Percentiles rank a stretch among this genome's conserved stretches.
phyloP scores from a whole-genome alignment of 1,140 invertebrate genomes.

The Tenebrio molitor region DNA sequence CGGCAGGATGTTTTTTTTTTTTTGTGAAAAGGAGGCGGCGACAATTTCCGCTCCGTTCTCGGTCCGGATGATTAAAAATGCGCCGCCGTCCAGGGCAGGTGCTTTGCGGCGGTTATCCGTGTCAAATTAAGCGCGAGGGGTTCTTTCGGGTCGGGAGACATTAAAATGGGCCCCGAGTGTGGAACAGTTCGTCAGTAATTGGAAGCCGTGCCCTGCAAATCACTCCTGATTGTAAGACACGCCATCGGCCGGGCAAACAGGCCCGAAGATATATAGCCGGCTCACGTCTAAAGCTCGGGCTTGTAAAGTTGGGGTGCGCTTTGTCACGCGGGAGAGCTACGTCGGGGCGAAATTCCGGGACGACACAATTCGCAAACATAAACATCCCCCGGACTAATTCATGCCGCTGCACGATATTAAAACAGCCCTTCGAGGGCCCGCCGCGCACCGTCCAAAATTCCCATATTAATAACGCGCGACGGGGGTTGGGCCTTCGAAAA shows the following conservation, averaged over 20 bases:
- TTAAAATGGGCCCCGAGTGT: conserved; percentile 48
- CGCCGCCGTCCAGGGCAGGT: background rate
- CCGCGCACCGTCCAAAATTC: conserved; percentile 19
- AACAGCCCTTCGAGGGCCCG: conserved; percentile 10
- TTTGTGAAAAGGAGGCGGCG: background rate
- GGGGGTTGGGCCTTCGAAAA: conserved; percentile 3
- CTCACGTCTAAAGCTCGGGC: conserved; percentile 56
- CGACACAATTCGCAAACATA: conserved; percentile 44
- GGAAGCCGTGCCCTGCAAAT: conserved; percentile 60
- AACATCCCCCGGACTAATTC: conserved; percentile 44
- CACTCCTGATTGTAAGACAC: conserved; percentile 61
- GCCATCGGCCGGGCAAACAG: conserved; percentile 57
- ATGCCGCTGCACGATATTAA: conserved; percentile 41
- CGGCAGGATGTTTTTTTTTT: background rate
- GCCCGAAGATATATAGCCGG: conserved; percentile 58
- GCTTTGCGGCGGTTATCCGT: background rate
- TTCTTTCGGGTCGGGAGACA: conserved; percentile 30
- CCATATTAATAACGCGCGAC: conserved; percentile 25
- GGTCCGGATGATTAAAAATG: background rate
- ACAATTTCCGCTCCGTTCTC: too few relatives aligned
- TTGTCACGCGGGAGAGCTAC: conserved; percentile 52
- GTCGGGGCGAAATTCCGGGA: conserved; percentile 54
- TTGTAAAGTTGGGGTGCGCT: conserved; percentile 57
- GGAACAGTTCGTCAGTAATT: conserved; percentile 53
- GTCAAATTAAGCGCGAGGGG: conserved; percentile 25